Evolutionary conservation across 2,888 invertebrate genomes (phyloP).

Genomic region (Thera britannica): DNA sequence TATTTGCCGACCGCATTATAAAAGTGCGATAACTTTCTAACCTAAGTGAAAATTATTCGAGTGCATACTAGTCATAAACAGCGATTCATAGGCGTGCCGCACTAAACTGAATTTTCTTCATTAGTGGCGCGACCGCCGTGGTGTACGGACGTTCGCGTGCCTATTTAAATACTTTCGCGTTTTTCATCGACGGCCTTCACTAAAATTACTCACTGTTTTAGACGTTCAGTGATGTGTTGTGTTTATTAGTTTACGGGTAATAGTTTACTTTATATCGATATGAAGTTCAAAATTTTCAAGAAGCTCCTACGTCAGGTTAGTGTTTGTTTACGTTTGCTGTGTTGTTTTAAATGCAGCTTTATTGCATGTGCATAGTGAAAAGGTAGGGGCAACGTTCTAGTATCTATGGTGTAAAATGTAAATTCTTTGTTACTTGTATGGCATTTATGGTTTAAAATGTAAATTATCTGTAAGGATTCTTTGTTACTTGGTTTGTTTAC

Average conservation of each 20-base stretch:
- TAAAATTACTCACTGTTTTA: constrained; percentile 48
- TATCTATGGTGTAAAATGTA: neutral
- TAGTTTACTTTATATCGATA: constrained; percentile 37
- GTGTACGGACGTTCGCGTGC: constrained; percentile 44
- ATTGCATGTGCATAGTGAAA: neutral
- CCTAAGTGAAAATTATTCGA: constrained; percentile 15
- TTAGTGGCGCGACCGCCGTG: constrained; percentile 39
- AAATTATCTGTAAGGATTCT: neutral
- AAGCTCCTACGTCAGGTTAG: constrained; percentile 71
- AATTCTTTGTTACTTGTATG: neutral
- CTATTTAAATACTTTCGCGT: constrained; percentile 22
- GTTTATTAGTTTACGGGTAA: constrained; percentile 32
- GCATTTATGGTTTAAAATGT: neutral
- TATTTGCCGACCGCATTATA: neutral
- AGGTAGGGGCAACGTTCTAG: neutral
- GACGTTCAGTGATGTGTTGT: constrained; percentile 54
- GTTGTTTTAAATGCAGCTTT: constrained; percentile 39
- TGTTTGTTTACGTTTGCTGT: constrained; percentile 29
- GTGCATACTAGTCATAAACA: constrained; percentile 15
- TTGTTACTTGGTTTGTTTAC: constrained; percentile 28
- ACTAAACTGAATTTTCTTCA: constrained; percentile 39
- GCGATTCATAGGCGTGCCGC: constrained; percentile 6
- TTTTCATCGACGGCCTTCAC: constrained; percentile 54
- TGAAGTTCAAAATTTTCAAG: constrained; percentile 81
- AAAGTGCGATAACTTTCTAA: constrained; percentile 4